phyloP scores from a whole-genome alignment of 1,140 invertebrate genomes.

The Microplitis mediator region DNA sequence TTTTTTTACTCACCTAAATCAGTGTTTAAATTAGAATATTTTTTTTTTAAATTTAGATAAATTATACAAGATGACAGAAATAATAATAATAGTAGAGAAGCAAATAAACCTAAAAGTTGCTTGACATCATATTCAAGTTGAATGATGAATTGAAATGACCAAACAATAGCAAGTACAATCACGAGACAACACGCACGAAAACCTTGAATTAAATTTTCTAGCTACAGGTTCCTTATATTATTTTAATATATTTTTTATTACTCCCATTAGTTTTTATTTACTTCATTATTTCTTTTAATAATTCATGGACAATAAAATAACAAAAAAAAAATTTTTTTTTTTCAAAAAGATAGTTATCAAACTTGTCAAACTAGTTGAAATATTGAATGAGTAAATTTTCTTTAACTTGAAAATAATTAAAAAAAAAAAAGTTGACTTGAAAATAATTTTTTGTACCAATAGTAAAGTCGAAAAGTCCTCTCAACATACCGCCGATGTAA shows the following conservation, averaged over 20 bases:
- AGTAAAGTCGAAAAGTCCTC: slow-evolving; percentile 45
- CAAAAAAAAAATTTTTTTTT: background rate
- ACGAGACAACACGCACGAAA: slow-evolving; percentile 15
- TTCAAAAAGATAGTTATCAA: too few relatives aligned
- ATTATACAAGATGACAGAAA: background rate
- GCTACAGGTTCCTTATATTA: background rate
- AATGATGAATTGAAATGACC: slow-evolving; percentile 13
- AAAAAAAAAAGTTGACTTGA: background rate
- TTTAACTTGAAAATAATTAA: background rate
- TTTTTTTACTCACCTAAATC: too few relatives aligned
- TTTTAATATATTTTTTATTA: background rate
- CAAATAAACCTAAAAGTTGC: background rate
- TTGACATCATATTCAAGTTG: background rate
- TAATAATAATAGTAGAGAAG: background rate
- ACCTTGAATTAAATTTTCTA: slow-evolving; percentile 20
- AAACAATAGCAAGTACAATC: slow-evolving; percentile 20
- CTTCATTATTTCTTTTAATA: background rate
- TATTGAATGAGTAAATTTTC: background rate
- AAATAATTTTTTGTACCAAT: slow-evolving; percentile 42
- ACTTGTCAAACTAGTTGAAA: too few relatives aligned
- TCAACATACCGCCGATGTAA: slow-evolving; percentile 47
- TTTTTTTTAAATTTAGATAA: too few relatives aligned
- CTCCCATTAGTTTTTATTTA: background rate
- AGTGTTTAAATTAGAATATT: too few relatives aligned
- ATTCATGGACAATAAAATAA: background rate